A percentile compares a stretch with the other conserved stretches of the same genome.
Conservation (phyloP, 2,797 vertebrate genomes). For the Malacoraja senta region DNA sequence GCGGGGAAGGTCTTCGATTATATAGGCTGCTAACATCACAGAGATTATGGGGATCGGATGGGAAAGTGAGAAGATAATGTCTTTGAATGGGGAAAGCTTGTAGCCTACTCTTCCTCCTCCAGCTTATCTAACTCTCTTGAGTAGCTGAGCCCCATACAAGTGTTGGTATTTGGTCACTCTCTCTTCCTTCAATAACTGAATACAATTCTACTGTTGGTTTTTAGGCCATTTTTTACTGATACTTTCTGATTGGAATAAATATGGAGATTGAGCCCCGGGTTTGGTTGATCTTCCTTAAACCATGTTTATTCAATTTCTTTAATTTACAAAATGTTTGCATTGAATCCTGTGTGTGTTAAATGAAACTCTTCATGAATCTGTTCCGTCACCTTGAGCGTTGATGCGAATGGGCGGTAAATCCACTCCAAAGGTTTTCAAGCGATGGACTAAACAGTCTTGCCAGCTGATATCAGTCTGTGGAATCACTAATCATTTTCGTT, state of each 20-base stretch:
- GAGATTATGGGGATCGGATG: neutral
- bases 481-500: neutral
- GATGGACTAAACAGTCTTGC: neutral
- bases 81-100: neutral
- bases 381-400: neutral
- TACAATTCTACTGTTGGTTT: too few species aligned
- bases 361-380: neutral
- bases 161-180: neutral
- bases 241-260: neutral
- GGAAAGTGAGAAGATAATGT: neutral
- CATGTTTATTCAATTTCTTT: neutral
- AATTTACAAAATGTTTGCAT: slow-evolving; percentile 28
- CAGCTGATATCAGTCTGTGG: neutral
- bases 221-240: neutral
- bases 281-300: neutral
- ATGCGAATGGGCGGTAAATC: neutral
- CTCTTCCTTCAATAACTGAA: neutral
- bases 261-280: neutral
- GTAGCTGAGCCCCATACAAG: neutral
- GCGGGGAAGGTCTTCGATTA: too few species aligned
- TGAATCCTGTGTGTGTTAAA: neutral
- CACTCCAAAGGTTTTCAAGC: neutral
- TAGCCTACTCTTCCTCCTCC: neutral
- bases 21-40: too few species aligned
- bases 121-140: neutral